Evolutionary conservation across 2,888 invertebrate species (phyloP).

Genomic region (Troilus luridus): DNA sequence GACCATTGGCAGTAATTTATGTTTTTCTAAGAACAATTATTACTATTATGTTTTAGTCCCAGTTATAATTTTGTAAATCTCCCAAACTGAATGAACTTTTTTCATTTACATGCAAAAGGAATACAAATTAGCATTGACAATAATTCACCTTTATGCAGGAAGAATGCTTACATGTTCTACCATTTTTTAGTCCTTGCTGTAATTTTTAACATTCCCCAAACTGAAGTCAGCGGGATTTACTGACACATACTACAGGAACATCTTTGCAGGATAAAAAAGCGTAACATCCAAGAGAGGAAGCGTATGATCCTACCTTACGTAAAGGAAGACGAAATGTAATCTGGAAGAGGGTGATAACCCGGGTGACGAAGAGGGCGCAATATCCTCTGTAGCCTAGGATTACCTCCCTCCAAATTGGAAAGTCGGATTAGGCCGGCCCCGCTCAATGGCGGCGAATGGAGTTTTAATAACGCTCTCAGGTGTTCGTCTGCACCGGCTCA

Average conservation of each 20-base stretch:
- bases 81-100: not conserved
- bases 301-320: not conserved
- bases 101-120: too few species aligned
- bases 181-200: too few species aligned
- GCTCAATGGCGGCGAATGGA: not conserved
- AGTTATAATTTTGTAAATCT: not conserved
- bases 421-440: not conserved
- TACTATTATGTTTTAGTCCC: not conserved
- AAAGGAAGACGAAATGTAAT: slow-evolving; percentile 36
- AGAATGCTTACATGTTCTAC: too few species aligned
- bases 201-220: not conserved
- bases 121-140: too few species aligned
- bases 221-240: not conserved
- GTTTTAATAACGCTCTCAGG: slow-evolving; percentile 37
- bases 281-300: not conserved
- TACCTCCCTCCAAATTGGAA: slow-evolving; percentile 4
- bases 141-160: too few species aligned
- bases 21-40: not conserved
- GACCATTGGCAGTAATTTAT: not conserved
- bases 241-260: not conserved
- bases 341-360: slow-evolving; percentile 20
- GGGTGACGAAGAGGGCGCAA: not conserved
- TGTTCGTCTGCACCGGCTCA: not conserved
- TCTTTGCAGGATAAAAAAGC: not conserved
- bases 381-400: not conserved